Conservation (phyloP, 2,797 vertebrate genomes). For the Schizopygopsis malacanthus region DNA sequence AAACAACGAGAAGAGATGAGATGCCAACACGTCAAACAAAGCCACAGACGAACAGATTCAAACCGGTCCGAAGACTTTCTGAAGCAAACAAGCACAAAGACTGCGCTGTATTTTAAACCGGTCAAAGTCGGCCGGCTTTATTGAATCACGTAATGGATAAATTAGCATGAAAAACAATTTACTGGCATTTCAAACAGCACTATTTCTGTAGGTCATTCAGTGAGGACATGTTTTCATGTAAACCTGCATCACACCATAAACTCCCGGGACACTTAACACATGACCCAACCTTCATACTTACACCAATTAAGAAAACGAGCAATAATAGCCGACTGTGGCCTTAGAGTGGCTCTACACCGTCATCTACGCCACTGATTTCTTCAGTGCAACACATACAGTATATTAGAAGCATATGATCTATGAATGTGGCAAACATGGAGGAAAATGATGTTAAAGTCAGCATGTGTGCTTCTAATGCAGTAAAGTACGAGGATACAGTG, state of each 20-base stretch:
- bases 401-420: not conserved
- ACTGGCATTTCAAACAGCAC: not conserved
- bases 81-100: not conserved
- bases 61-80: not conserved
- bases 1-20: not conserved
- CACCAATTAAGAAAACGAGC: not conserved
- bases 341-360: no score
- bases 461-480: not conserved
- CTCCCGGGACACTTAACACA: not conserved
- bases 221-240: not conserved
- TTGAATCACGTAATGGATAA: not conserved
- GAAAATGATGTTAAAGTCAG: not conserved
- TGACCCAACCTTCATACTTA: not conserved
- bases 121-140: not conserved
- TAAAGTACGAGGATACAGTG: not conserved
- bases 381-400: not conserved
- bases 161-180: conserved; percentile 22
- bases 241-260: not conserved
- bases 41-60: not conserved
- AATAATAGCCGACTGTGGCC: not conserved
- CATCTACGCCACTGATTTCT: no score
- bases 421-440: not conserved
- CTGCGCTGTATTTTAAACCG: not conserved
- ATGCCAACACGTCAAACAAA: not conserved
- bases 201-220: not conserved